Base-by-base conservation (phyloP, 2,113 vertebrate species). In the Chionomys nivalis region DNA sequence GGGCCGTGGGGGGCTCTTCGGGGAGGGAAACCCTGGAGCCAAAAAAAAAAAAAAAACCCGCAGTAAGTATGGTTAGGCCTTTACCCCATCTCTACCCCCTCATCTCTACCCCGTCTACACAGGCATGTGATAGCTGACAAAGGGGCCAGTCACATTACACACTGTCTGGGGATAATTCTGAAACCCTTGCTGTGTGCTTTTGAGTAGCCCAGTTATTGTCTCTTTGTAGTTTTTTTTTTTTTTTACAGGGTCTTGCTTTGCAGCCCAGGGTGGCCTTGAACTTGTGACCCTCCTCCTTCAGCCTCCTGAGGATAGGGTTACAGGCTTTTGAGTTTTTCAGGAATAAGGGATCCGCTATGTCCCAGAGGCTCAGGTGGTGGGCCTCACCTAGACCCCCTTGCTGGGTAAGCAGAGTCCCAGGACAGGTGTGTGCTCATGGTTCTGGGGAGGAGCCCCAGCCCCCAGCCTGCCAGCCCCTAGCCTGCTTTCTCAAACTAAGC, bases 1-100 rank as follows among this genome's bases (percentile, higher is more conserved):
- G 98, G 0, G 99, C 99, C 0, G 99, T 99, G 75, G 99, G 99
- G 0, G 99, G 99, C 97, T 99, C 99, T 97, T 99, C 99, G 0
- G 99, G 99, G 49, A 99, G 99, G 63, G 99, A 99, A 39, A 99
- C 98, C 61, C 99, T 99, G 96, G 0, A 1, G 4, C 26, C 73
- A 36, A 92, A 0, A 0, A 0, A 14, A 52, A 52, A 52, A 52
- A 14, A 55, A 55, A 12, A 55, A 10, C 49, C 52, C 52, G 3
- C 58, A 58, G 23, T 0, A 7, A 24, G 44, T 82, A 5, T 10
- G 26, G 31, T 65, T 9, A 58, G 36, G 28, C 2, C 28, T 47
- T 68, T 61, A 1, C 17, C 19, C 23, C 16, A 3, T 19, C 42
- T 47, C 75, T 36, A 0, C 0, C 55, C 0, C 21, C 23, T 19